Conservation (phyloP, 1,140 invertebrate species). For the Sitobion miscanthi region DNA sequence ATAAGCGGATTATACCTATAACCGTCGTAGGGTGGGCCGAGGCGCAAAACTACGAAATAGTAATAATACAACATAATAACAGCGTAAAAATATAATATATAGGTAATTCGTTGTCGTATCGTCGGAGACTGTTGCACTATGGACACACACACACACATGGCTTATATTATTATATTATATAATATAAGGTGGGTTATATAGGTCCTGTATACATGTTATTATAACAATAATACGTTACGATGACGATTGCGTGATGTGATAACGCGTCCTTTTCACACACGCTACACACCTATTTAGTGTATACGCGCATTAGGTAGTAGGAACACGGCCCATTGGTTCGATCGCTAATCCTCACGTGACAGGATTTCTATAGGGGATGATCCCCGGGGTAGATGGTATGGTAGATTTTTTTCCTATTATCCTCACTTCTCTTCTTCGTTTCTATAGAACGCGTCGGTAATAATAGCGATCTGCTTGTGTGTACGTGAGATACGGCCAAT, state of each 20-base stretch:
- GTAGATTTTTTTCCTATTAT: background rate
- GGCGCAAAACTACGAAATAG: background rate
- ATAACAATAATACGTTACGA: background rate
- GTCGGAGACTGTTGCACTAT: background rate
- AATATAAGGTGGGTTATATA: background rate
- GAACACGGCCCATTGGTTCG: slow-evolving; percentile 3
- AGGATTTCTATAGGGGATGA: background rate
- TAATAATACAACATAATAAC: background rate
- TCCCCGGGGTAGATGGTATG: background rate
- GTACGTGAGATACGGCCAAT: background rate
- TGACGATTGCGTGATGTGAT: slow-evolving; percentile 42
- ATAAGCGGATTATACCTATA: background rate
- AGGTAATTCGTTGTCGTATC: background rate
- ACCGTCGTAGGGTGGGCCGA: background rate
- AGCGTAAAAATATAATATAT: background rate
- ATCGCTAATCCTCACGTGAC: slow-evolving; percentile 15
- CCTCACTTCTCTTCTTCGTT: background rate
- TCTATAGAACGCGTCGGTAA: background rate
- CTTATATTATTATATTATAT: background rate
- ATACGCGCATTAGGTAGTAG: too few species aligned
- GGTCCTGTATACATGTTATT: background rate
- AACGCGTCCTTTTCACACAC: slow-evolving; percentile 23
- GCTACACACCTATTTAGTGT: background rate
- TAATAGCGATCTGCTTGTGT: background rate
- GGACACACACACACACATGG: background rate